Evolutionary conservation across 2,113 vertebrate species (phyloP).

Genomic region (Ceyx cyanopectus): DNA sequence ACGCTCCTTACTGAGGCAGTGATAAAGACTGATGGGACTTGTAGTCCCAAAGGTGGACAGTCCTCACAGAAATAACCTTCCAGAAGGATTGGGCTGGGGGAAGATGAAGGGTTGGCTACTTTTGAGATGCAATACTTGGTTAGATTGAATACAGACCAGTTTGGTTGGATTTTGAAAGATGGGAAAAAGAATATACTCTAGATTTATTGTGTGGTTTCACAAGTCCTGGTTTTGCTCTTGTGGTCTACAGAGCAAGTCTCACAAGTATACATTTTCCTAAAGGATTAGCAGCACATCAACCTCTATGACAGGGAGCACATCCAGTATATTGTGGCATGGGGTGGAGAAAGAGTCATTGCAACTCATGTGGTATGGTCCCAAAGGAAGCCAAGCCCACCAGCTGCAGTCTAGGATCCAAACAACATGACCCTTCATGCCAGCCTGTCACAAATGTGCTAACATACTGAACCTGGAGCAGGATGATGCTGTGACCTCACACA

Average conservation of each 20-base stretch:
- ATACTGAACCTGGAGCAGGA: not conserved
- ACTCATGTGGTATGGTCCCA: not conserved
- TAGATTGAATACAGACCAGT: not conserved
- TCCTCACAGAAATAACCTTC: not conserved
- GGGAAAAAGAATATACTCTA: not conserved
- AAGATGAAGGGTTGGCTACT: not conserved
- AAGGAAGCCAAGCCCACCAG: not conserved
- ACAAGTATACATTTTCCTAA: not conserved
- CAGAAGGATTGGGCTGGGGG: not conserved
- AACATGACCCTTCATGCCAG: not conserved
- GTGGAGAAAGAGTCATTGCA: not conserved
- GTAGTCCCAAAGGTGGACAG: not conserved
- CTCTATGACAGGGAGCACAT: too few relatives aligned
- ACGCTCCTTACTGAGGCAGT: fast-evolving
- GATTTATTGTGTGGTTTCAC: not conserved
- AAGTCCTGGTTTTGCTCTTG: not conserved
- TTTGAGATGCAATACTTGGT: not conserved
- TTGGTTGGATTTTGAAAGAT: not conserved
- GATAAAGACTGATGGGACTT: not conserved
- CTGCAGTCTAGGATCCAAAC: not conserved
- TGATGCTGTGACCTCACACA: not conserved
- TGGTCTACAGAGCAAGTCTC: not conserved
- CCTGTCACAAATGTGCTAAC: not conserved
- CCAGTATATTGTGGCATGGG: not conserved
- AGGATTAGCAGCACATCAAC: not conserved